phyloP scores from a whole-genome alignment of 2,888 invertebrate genomes.

The Amblyteles armatorius region DNA sequence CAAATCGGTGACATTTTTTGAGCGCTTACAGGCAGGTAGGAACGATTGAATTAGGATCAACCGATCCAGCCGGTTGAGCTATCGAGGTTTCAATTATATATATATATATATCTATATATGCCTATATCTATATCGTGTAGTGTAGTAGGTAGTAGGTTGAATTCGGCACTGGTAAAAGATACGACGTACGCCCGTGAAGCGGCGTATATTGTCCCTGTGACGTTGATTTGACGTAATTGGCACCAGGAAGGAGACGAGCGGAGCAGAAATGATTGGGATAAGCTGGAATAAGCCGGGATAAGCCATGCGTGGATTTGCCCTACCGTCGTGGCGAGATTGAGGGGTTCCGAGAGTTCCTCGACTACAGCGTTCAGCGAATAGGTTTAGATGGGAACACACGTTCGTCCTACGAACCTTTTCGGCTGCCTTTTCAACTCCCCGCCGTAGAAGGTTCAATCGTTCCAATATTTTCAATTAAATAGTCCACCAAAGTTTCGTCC shows the following conservation, averaged over 20 bases:
- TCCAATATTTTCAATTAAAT: no score
- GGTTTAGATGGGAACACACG: conserved; percentile 39
- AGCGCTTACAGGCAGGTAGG: no score
- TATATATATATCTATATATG: background rate
- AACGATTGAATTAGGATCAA: no score
- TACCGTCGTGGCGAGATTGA: conserved; percentile 50
- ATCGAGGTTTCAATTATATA: conserved; percentile 32
- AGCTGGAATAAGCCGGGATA: conserved; percentile 84
- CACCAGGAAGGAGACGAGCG: conserved; percentile 81
- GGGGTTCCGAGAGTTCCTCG: conserved; percentile 54
- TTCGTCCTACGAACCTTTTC: conserved; percentile 22
- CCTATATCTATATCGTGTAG: conserved; percentile 23
- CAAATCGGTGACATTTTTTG: no score
- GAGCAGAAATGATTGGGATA: conserved; percentile 84
- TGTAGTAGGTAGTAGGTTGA: background rate
- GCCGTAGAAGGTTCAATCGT: background rate
- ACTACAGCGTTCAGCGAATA: background rate
- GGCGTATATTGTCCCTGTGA: conserved; percentile 80
- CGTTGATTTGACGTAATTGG: conserved; percentile 84
- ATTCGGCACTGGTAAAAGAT: conserved; percentile 41
- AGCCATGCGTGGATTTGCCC: conserved; percentile 77
- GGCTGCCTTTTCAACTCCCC: conserved; percentile 40
- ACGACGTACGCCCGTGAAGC: conserved; percentile 28
- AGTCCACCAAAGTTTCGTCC: no score
- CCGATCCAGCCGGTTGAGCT: no score